phyloP scores from a whole-genome alignment of 1,140 invertebrate species.

The Caerostris darwini region DNA sequence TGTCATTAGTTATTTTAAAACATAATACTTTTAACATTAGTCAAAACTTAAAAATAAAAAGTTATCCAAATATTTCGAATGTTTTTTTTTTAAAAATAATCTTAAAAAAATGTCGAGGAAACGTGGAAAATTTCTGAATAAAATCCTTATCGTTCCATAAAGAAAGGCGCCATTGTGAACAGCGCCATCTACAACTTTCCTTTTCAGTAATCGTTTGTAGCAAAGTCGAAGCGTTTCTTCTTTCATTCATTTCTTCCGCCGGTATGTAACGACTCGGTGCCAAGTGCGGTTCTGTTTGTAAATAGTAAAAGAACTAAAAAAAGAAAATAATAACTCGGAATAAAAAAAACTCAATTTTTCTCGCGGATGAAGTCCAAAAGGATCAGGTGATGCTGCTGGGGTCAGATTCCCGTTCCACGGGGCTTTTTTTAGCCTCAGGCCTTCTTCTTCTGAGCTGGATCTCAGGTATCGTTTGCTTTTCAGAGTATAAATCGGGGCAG shows the following conservation, averaged over 20 bases:
- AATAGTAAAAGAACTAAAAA: background rate
- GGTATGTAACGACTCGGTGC: conserved; percentile 3
- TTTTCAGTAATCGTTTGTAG: background rate
- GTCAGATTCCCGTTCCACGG: background rate
- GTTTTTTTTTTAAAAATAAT: too few species aligned
- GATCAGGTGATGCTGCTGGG: conserved; percentile 23
- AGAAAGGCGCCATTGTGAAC: background rate
- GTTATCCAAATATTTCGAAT: too few species aligned
- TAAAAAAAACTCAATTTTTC: background rate
- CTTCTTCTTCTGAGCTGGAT: background rate
- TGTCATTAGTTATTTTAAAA: too few species aligned
- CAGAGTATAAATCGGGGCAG: conserved; percentile 50
- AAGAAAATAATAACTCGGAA: background rate
- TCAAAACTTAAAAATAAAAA: too few species aligned
- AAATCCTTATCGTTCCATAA: background rate
- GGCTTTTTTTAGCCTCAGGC: conserved; percentile 2
- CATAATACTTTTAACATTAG: too few species aligned
- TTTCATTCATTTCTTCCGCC: conserved; percentile 43
- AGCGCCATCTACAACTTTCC: conserved; percentile 11
- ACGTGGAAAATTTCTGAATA: background rate
- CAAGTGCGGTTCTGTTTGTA: conserved; percentile 14
- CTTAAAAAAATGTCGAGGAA: too few species aligned
- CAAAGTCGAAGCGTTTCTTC: conserved; percentile 12
- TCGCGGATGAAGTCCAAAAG: conserved; percentile 23
- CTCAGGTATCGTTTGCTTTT: background rate